Percentiles rank a stretch among this genome's conserved stretches.
These are phyloP conservation scores for Myxocyprinus asiaticus DNA, from an alignment of 2,113 vertebrate genomes.

Conservation along the genomic window DNA sequence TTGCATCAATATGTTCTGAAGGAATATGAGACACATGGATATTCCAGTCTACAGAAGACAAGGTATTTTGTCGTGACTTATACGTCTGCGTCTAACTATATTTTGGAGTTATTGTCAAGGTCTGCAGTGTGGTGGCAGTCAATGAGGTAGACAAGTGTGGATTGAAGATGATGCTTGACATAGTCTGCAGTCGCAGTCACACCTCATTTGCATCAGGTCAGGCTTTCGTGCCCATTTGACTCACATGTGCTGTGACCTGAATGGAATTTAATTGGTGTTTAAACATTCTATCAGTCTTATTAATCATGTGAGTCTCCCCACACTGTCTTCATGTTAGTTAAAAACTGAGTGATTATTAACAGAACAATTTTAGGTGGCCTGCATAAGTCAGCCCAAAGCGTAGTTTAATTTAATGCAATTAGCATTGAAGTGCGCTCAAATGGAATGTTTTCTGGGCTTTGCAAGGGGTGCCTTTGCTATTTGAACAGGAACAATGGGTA, in stretches of 20 bases:
- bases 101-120: too few relatives aligned
- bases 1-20: too few relatives aligned
- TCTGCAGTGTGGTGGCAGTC: too few relatives aligned
- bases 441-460: background rate
- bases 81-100: too few relatives aligned
- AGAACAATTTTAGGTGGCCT: slow-evolving; percentile 8
- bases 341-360: background rate
- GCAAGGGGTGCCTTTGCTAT: background rate
- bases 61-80: too few relatives aligned
- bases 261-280: slow-evolving; percentile 13
- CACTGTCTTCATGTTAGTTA: background rate
- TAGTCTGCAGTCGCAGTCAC: background rate
- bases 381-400: background rate
- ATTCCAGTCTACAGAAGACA: too few relatives aligned
- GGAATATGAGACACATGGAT: too few relatives aligned
- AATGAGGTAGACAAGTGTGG: too few relatives aligned
- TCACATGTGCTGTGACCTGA: slow-evolving; percentile 1
- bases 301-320: slow-evolving; percentile 12
- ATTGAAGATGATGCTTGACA: too few relatives aligned
- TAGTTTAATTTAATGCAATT: slow-evolving; percentile 13
- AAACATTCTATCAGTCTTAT: slow-evolving; percentile 35
- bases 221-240: background rate
- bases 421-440: background rate
- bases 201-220: slow-evolving; percentile 27
- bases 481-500: background rate